Conservation (phyloP, 2,797 vertebrate species). For the Propithecus perrieri region DNA sequence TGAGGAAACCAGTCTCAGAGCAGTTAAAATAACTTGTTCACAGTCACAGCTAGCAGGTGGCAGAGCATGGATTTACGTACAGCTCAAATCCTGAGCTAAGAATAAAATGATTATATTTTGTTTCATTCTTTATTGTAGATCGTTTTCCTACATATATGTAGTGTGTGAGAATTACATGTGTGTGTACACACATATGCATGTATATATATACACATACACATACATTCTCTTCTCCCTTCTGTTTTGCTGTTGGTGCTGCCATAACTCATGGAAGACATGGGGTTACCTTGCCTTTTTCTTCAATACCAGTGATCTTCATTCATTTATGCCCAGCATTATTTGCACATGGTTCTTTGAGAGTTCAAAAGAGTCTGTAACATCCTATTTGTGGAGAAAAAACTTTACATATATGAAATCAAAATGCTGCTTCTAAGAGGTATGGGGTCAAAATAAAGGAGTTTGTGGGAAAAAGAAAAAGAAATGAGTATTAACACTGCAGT, state of each 20-base stretch:
- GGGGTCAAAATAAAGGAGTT: neutral
- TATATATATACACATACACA: neutral
- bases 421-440: neutral
- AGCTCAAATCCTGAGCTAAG: neutral
- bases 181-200: neutral
- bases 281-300: conserved; percentile 1
- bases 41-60: neutral
- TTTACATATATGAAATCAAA: neutral
- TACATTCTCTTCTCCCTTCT: neutral
- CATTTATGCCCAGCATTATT: neutral
- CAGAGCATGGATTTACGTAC: neutral
- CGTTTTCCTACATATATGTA: neutral
- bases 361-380: neutral
- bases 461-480: neutral
- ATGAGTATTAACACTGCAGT: neutral
- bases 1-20: conserved; percentile 14
- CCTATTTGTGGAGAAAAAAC: neutral
- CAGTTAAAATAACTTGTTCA: neutral
- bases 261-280: neutral
- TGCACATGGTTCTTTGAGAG: neutral
- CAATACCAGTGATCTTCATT: neutral
- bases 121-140: neutral
- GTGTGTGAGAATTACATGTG: neutral
- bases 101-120: neutral
- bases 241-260: neutral